Percentiles rank a stretch among this genome's conserved stretches.
Evolutionary conservation across 2,113 vertebrate species (phyloP).

Genomic region (Heterotis niloticus): DNA sequence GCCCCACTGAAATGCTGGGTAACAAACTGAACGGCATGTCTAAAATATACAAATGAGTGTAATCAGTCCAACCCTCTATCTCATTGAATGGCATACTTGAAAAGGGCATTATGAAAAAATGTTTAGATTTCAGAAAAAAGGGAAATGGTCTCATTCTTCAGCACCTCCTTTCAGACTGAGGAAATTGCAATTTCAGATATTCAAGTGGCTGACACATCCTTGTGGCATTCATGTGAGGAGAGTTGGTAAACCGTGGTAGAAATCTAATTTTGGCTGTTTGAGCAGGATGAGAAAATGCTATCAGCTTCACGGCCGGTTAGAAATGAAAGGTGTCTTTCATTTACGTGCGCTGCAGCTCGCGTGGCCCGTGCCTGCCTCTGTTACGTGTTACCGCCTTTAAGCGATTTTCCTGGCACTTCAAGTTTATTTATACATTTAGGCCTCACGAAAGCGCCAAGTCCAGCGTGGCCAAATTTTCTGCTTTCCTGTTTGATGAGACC

Average conservation of each 20-base stretch:
- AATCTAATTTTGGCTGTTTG: constrained; percentile 22
- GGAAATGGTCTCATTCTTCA: constrained; percentile 26
- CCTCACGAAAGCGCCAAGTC: not conserved
- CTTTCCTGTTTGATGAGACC: not conserved
- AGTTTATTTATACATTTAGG: constrained; percentile 4
- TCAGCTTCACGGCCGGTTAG: constrained; percentile 16
- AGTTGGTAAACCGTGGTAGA: constrained; percentile 17
- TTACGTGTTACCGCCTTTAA: constrained; percentile 12
- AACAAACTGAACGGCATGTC: constrained; percentile 4
- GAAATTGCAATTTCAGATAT: constrained; percentile 28
- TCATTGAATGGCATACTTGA: constrained; percentile 17
- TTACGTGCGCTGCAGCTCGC: not conserved
- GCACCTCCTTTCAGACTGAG: constrained; percentile 24
- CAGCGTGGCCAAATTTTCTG: not conserved
- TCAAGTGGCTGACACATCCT: constrained; percentile 18
- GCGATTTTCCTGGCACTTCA: not conserved
- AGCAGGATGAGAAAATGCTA: constrained; percentile 15
- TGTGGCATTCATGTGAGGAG: constrained; percentile 14
- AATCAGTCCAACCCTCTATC: not conserved
- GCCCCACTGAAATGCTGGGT: not conserved
- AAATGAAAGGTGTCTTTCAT: constrained; percentile 16
- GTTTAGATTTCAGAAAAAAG: constrained; percentile 21
- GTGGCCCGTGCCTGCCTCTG: not conserved
- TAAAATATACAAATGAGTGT: constrained; percentile 8
- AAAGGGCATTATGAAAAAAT: constrained; percentile 5